phyloP scores from a whole-genome alignment of 2,113 vertebrate species.

The Gymnogyps californianus region DNA sequence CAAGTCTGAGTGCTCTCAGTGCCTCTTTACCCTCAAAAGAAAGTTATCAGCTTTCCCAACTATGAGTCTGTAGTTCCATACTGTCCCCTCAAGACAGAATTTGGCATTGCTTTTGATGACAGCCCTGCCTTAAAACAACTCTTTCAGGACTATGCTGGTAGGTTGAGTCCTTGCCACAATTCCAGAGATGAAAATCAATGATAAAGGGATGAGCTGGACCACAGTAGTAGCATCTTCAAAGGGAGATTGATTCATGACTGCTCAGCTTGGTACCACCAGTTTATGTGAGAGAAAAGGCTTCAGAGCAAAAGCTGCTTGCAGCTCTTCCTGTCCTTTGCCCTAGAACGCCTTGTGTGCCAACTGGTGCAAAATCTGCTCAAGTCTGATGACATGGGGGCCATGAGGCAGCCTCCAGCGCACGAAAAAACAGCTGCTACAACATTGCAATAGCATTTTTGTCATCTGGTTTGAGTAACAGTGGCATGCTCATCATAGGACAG shows the following conservation, averaged over 20 bases:
- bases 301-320: background rate
- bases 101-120: background rate
- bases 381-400: background rate
- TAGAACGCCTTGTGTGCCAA: background rate
- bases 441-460: background rate
- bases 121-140: background rate
- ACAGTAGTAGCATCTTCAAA: background rate
- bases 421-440: background rate
- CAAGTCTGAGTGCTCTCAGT: background rate
- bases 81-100: background rate
- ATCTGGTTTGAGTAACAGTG: background rate
- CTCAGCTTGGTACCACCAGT: background rate
- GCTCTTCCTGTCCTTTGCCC: background rate
- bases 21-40: no score
- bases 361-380: background rate
- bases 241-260: background rate
- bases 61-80: background rate
- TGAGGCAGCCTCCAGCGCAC: background rate
- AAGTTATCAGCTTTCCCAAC: background rate
- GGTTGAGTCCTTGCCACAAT: background rate
- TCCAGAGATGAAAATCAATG: background rate
- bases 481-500: background rate
- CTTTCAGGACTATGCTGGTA: background rate
- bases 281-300: background rate
- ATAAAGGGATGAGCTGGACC: background rate